Evolutionary conservation across 2,888 invertebrate species (phyloP).

Genomic region (Trichogramma dendrolimi): DNA sequence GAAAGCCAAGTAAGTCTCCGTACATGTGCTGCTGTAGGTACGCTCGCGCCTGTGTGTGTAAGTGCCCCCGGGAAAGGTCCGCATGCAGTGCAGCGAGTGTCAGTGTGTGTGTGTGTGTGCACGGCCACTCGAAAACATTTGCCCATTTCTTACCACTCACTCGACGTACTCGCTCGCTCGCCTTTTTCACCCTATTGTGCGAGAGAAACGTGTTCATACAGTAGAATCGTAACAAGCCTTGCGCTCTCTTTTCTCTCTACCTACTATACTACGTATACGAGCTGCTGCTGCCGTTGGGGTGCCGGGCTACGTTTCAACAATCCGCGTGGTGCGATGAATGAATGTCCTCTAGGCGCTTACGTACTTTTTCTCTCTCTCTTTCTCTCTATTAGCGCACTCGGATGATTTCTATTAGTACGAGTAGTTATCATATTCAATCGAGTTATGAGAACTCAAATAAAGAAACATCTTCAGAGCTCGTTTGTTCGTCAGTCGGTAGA

Average conservation of each 20-base stretch:
- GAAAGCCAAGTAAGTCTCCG: not conserved
- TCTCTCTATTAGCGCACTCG: conserved; percentile 35
- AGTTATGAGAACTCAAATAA: no score
- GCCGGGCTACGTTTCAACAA: not conserved
- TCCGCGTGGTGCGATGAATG: not conserved
- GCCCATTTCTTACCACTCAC: conserved; percentile 17
- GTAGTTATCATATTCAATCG: no score
- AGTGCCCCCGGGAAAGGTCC: not conserved
- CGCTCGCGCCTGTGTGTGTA: no score
- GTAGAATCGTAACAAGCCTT: no score
- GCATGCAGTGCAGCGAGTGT: not conserved
- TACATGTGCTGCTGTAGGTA: no score
- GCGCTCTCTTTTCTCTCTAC: conserved; percentile 6
- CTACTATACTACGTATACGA: not conserved
- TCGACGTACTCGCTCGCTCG: not conserved
- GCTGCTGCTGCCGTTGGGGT: not conserved
- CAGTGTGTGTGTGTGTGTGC: not conserved
- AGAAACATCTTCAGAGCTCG: no score
- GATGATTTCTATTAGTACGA: no score
- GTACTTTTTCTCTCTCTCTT: not conserved
- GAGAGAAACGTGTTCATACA: no score
- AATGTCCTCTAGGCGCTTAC: no score
- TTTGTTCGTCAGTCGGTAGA: no score
- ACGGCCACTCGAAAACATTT: conserved; percentile 27
- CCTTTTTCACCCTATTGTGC: not conserved